phyloP scores from a whole-genome alignment of 1,140 invertebrate species.

The Cheumatopsyche charites region DNA sequence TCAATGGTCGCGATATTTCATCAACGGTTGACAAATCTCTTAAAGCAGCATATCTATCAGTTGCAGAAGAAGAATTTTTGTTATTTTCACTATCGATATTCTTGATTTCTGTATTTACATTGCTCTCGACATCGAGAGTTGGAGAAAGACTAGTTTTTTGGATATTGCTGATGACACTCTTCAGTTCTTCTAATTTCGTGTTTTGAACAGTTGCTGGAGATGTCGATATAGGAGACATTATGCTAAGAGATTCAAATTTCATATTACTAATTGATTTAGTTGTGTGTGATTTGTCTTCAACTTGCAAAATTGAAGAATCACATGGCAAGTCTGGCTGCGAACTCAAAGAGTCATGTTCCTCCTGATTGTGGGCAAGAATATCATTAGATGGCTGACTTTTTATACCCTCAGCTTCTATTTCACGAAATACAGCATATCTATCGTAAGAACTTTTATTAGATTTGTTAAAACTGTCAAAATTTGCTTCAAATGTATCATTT shows the following conservation, averaged over 20 bases:
- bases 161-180: constrained; percentile 60
- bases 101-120: constrained; percentile 55
- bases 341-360: constrained; percentile 48
- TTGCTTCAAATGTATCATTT: constrained; percentile 62
- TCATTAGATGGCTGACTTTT: constrained; percentile 61
- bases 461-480: constrained; percentile 67
- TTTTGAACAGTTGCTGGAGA: constrained; percentile 19
- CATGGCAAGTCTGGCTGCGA: constrained; percentile 47
- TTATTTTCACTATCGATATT: constrained; percentile 53
- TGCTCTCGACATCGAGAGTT: constrained; percentile 44
- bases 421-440: constrained; percentile 84
- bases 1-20: constrained; percentile 54
- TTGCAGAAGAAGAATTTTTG: constrained; percentile 32
- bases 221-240: constrained; percentile 54
- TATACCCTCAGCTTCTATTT: constrained; percentile 76
- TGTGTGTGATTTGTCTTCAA: background rate
- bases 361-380: constrained; percentile 50
- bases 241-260: constrained; percentile 59
- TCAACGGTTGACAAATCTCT: constrained; percentile 71
- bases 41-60: constrained; percentile 72
- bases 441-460: constrained; percentile 63
- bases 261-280: constrained; percentile 56
- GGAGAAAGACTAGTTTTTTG: constrained; percentile 58
- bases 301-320: constrained; percentile 33
- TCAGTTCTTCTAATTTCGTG: constrained; percentile 60